Conservation (phyloP, 2,797 vertebrate genomes). For the Pipistrellus nathusii region DNA sequence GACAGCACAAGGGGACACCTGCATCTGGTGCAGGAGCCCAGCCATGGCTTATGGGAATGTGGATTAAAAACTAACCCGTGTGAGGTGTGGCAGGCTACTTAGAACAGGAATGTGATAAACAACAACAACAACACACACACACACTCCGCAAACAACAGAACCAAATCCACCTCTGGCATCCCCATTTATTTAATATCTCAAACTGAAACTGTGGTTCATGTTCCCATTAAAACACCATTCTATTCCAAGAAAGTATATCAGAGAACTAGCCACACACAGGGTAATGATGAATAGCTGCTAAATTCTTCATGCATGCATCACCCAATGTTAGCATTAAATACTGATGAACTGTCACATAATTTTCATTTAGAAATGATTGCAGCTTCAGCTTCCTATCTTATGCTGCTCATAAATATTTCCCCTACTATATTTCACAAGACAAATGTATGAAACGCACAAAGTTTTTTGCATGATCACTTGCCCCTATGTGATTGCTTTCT, state of each 20-base stretch:
- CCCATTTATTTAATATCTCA: constrained; percentile 85
- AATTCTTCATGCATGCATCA: constrained; percentile 89
- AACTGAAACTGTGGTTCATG: constrained; percentile 83
- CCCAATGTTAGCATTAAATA: constrained; percentile 89
- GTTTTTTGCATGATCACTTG: constrained; percentile 50
- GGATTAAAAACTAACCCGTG: constrained; percentile 84
- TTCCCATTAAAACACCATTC: constrained; percentile 82
- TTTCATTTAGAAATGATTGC: constrained; percentile 88
- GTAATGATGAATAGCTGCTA: constrained; percentile 88
- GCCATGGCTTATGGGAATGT: constrained; percentile 83
- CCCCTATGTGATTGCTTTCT: constrained; percentile 26
- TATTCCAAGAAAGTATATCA: constrained; percentile 82
- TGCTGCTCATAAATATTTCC: constrained; percentile 87
- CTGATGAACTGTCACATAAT: constrained; percentile 89
- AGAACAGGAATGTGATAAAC: constrained; percentile 84
- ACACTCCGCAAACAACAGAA: neutral
- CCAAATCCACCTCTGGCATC: constrained; percentile 72
- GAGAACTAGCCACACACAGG: constrained; percentile 79
- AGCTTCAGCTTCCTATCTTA: constrained; percentile 86
- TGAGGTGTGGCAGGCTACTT: constrained; percentile 83
- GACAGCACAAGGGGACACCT: constrained; percentile 92
- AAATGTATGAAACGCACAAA: constrained; percentile 63
- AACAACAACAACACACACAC: neutral
- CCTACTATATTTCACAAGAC: constrained; percentile 85
- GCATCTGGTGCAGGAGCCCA: constrained; percentile 89